Conservation (phyloP, 2,797 vertebrate genomes). For the Harpagifer antarcticus region DNA sequence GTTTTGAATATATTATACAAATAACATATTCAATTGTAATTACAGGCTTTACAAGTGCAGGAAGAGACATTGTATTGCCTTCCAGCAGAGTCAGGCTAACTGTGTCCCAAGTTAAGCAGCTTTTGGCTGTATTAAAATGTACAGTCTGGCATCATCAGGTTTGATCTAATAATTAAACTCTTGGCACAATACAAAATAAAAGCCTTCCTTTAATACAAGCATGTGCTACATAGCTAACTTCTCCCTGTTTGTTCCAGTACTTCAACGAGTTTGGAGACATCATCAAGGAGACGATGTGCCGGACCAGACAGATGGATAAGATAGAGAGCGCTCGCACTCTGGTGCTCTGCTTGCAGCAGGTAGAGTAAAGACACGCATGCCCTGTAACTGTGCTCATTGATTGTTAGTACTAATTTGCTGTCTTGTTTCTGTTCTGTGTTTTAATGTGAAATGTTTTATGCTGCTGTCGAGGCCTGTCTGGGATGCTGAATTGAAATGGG, state of each 20-base stretch:
- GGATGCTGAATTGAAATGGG: too few relatives aligned
- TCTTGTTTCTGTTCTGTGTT: too few relatives aligned
- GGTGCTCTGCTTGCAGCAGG: constrained; percentile 92
- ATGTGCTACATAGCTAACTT: neutral
- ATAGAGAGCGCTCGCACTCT: constrained; percentile 88
- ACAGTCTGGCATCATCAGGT: neutral
- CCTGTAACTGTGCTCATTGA: too few relatives aligned
- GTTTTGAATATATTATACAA: neutral
- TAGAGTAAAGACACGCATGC: constrained; percentile 47
- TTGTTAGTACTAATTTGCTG: too few relatives aligned
- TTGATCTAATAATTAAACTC: neutral
- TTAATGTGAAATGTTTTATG: too few relatives aligned
- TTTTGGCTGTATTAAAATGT: neutral
- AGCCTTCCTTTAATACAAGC: neutral
- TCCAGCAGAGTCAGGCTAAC: too few relatives aligned
- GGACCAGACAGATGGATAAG: constrained; percentile 89
- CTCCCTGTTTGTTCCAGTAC: constrained; percentile 66
- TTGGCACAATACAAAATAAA: neutral
- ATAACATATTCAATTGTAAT: neutral
- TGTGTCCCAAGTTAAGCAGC: constrained; percentile 1
- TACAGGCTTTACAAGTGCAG: neutral
- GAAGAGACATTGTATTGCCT: neutral
- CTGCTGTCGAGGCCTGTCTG: too few relatives aligned
- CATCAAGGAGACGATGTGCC: constrained; percentile 91
- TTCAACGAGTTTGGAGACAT: constrained; percentile 93